Base-by-base conservation (phyloP, 2,888 invertebrate species). In the Phalera bucephala region DNA sequence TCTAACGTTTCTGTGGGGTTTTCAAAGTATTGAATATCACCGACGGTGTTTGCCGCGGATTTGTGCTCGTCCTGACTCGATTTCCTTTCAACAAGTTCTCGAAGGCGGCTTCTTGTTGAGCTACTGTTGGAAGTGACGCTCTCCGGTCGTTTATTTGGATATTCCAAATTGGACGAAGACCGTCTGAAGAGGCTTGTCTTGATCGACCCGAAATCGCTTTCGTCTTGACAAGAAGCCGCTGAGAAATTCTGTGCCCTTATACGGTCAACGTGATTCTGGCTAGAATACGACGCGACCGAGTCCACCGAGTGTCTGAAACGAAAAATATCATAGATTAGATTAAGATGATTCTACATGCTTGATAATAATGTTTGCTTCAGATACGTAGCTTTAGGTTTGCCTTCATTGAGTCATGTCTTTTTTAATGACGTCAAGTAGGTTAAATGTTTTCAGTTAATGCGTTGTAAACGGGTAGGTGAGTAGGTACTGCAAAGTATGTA, bases 211-310 rank as follows among this genome's bases (percentile, higher is more conserved):
- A 86, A 86, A 73, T 88, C 88, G 63, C 79, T 68, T 71, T 88
- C 89, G 81, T 88, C 87, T 71, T 87, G 83, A 85, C 86, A 88
- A 84, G 88, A 90, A 85, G 86, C 85, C 83, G 87, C 78, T 83
- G 86, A 87, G 84, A 86, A 86, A 64, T 87, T 86, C 76, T 88
- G 88, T 74, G 88, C 86, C 76, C 90, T 85, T 78, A 89, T 90
- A 72, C 89, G 89, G 88, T 90, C 90, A 75, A 90, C 90, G 90
- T 90, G 90, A 86, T 89, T 88, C 87, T 90, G 90, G 72, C 90
- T 90, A 87, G 90, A 90, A 86, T 89, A 88, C 87, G 90, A 90
- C 85, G 90, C 87, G 84, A 89, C 91, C 87, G 90, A 90, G 86
- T 90, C 90, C 82, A 90, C 90, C 77, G 90, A 90, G 83, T 90